These are phyloP conservation scores for Himalopsyche tibetana DNA, from an alignment of 2,888 invertebrate species.

Conservation along the genomic window DNA sequence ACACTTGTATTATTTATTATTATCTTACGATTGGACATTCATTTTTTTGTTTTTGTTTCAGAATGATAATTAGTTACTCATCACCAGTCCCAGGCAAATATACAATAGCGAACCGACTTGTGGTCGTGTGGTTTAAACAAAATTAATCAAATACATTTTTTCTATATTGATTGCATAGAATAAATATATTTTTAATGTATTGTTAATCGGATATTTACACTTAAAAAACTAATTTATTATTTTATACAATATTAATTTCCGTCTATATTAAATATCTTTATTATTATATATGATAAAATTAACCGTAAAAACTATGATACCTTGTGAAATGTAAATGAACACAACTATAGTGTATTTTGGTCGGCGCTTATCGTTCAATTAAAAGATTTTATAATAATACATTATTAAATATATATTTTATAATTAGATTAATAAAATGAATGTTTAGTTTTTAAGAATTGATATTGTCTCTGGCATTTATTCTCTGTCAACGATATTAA, in stretches of 20 bases:
- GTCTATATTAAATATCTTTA: neutral
- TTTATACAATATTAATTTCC: constrained; percentile 21
- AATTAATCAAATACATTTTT: neutral
- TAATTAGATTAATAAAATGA: constrained; percentile 11
- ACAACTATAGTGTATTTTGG: neutral
- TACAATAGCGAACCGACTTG: neutral
- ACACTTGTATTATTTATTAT: no score
- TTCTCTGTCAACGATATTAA: neutral
- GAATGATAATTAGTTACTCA: constrained; percentile 11
- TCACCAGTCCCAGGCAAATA: neutral
- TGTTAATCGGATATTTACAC: constrained; percentile 1
- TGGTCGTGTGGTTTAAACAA: neutral
- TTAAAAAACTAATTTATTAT: constrained; percentile 9
- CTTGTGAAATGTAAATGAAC: neutral
- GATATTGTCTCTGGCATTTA: neutral
- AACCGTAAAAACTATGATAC: neutral
- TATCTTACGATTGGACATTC: no score
- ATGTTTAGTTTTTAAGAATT: neutral
- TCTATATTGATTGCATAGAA: neutral
- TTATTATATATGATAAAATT: neutral
- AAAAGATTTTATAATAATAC: neutral
- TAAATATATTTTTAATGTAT: neutral
- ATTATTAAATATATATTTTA: neutral
- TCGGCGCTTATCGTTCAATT: constrained; percentile 22
- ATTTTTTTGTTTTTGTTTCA: neutral